Evolutionary conservation across 2,797 vertebrate genomes (phyloP).

Genomic region (Vipera ursinii): DNA sequence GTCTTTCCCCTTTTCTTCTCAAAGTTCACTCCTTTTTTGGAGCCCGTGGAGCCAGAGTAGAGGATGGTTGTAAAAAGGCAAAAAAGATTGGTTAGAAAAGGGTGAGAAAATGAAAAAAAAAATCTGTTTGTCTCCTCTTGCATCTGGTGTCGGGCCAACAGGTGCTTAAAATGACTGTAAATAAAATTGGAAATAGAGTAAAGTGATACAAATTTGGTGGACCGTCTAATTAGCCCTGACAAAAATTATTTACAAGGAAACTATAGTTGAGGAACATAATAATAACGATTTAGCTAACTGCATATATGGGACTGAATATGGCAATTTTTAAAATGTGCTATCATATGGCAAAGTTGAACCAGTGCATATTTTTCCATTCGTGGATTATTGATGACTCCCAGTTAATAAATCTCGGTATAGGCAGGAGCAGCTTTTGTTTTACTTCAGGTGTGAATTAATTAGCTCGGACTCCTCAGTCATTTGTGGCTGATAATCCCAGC

Average conservation of each 20-base stretch:
- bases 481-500: not conserved
- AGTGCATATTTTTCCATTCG: not conserved
- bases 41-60: not conserved
- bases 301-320: not conserved
- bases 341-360: not conserved
- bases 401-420: not conserved
- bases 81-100: not conserved
- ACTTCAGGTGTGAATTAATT: not conserved
- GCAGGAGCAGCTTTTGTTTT: not conserved
- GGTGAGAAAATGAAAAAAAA: no score
- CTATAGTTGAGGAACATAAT: not conserved
- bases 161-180: not conserved
- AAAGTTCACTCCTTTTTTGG: not conserved
- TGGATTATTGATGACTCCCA: not conserved
- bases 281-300: not conserved
- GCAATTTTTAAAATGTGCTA: not conserved
- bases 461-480: not conserved
- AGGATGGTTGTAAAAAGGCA: not conserved
- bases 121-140: not conserved
- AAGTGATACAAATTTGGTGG: not conserved
- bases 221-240: not conserved
- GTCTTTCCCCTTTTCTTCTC: not conserved
- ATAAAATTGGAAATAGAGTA: not conserved
- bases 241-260: not conserved
- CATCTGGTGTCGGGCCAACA: not conserved